Conservation (phyloP, 2,113 vertebrate species). For the Physeter macrocephalus region DNA sequence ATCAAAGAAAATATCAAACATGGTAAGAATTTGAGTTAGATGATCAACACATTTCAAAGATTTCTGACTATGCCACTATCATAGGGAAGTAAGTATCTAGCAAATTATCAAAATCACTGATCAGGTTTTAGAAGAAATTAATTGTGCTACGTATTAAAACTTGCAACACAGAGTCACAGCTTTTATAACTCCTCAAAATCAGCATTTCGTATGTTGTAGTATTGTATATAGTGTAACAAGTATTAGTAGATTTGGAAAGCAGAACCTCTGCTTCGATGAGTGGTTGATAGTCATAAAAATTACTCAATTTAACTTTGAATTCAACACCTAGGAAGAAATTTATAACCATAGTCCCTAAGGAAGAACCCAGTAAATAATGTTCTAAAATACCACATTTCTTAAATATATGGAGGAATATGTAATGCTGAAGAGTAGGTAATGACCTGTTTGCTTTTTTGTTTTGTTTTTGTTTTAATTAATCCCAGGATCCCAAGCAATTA, state of each 20-base stretch:
- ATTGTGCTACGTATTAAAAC: neutral
- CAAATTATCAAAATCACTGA: neutral
- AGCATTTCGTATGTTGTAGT: too few relatives aligned
- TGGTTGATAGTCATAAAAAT: neutral
- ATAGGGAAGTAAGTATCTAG: neutral
- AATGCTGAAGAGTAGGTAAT: neutral
- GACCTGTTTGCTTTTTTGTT: neutral
- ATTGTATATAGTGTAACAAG: fast-evolving
- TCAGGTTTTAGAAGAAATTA: neutral
- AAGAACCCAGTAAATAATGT: neutral
- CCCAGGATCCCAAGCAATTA: neutral
- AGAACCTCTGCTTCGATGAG: neutral
- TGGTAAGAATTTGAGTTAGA: neutral
- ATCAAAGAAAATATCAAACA: conserved; percentile 51
- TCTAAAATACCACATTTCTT: neutral
- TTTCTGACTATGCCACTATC: neutral
- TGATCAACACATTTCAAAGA: neutral
- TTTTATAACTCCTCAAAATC: neutral
- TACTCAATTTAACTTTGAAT: neutral
- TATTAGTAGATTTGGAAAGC: neutral
- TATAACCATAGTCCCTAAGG: neutral
- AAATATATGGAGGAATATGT: neutral
- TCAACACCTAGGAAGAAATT: neutral
- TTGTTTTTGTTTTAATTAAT: neutral
- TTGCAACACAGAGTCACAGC: neutral